Conservation (phyloP, 2,113 vertebrate genomes). For the Poecile atricapillus region DNA sequence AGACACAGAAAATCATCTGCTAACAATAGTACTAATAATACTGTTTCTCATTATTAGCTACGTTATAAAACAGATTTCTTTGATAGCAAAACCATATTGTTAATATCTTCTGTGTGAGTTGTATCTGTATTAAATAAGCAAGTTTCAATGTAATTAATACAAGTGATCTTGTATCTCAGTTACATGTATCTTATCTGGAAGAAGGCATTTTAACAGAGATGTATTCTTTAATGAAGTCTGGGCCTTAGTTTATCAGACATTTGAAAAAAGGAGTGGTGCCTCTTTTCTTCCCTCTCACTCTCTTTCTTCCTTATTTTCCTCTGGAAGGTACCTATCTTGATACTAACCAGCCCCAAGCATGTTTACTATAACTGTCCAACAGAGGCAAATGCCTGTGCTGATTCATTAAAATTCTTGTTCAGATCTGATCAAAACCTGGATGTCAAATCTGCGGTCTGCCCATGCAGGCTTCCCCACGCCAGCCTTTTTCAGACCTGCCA, state of each 20-base stretch:
- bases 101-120: background rate
- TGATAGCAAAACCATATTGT: background rate
- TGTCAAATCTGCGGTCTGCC: constrained; percentile 26
- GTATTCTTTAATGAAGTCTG: background rate
- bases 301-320: constrained; percentile 15
- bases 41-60: background rate
- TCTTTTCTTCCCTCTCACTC: background rate
- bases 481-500: constrained; percentile 24
- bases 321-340: constrained; percentile 13
- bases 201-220: background rate
- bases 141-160: background rate
- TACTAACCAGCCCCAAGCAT: constrained; percentile 25
- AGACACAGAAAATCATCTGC: background rate
- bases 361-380: constrained; percentile 29
- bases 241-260: background rate
- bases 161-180: background rate
- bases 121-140: background rate
- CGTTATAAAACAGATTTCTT: background rate
- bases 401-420: constrained; percentile 50
- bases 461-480: constrained; percentile 18
- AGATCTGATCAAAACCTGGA: constrained; percentile 34
- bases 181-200: background rate
- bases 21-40: background rate
- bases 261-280: background rate
- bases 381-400: constrained; percentile 3